Evolutionary conservation across 2,797 vertebrate genomes (phyloP).

Genomic region (Kryptopterus vitreolus): DNA sequence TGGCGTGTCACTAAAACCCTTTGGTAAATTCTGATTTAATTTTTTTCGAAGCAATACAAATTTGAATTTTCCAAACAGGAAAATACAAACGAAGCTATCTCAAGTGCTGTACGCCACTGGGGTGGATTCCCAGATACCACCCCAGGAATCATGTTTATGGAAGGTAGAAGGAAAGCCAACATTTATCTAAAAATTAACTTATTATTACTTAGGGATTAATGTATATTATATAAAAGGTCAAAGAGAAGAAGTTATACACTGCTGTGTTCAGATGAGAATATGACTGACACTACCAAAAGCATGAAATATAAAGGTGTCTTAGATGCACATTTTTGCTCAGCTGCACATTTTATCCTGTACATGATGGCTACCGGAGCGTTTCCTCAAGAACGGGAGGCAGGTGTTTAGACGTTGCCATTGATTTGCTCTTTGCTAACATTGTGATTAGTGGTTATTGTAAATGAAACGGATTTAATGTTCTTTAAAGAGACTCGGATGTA

Average conservation of each 20-base stretch:
- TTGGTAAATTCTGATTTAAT: background rate
- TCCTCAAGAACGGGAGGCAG: too few species aligned
- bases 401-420: background rate
- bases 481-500: background rate
- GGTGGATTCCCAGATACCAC: too few species aligned
- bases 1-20: background rate
- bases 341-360: background rate
- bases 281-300: background rate
- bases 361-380: background rate
- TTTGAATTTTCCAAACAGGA: background rate
- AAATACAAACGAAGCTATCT: background rate
- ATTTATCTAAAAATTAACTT: background rate
- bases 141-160: background rate
- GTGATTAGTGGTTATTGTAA: background rate
- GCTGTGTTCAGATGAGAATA: background rate
- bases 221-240: background rate
- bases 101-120: too few species aligned
- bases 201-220: too few species aligned
- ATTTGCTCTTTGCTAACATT: background rate
- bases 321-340: background rate
- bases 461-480: background rate
- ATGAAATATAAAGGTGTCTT: background rate
- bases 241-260: background rate
- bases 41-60: background rate
- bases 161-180: background rate